A percentile compares a stretch with the other conserved stretches of the same genome.
phyloP scores from a whole-genome alignment of 2,113 vertebrate genomes.

The Connochaetes taurinus region DNA sequence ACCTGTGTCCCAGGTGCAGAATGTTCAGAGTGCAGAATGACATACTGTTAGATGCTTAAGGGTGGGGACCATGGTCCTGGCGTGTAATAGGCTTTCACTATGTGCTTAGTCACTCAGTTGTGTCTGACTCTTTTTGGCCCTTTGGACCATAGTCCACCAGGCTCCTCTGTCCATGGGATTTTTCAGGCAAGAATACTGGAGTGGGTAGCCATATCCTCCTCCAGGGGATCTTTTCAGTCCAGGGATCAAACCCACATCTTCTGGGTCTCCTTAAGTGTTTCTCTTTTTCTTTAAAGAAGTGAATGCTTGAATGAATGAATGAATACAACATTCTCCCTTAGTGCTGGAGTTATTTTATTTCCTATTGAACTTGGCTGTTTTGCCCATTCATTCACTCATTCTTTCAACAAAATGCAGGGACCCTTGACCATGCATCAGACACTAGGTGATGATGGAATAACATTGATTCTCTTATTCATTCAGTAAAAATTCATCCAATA shows the following conservation, averaged over 20 bases:
- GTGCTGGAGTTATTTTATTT: not conserved
- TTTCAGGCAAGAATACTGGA: not conserved
- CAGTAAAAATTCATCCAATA: not conserved
- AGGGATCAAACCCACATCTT: not conserved
- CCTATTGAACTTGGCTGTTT: not conserved
- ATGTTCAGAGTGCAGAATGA: too few relatives aligned
- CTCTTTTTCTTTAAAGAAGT: not conserved
- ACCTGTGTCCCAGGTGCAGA: not conserved
- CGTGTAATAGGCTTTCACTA: fast-evolving
- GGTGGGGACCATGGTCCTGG: not conserved
- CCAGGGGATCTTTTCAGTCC: not conserved
- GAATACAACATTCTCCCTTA: not conserved
- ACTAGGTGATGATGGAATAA: not conserved
- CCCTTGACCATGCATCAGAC: not conserved
- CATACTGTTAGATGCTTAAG: not conserved
- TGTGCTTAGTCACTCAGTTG: not conserved
- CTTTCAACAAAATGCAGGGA: not conserved
- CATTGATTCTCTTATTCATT: not conserved
- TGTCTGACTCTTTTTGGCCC: not conserved
- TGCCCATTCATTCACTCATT: not conserved
- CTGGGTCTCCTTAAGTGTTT: not conserved
- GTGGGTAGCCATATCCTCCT: not conserved
- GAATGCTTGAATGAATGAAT: not conserved
- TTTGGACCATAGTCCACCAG: not conserved
- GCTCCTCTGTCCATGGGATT: not conserved